Evolutionary conservation across 1,140 invertebrate genomes (phyloP).

Genomic region (Saxidomus purpurata): DNA sequence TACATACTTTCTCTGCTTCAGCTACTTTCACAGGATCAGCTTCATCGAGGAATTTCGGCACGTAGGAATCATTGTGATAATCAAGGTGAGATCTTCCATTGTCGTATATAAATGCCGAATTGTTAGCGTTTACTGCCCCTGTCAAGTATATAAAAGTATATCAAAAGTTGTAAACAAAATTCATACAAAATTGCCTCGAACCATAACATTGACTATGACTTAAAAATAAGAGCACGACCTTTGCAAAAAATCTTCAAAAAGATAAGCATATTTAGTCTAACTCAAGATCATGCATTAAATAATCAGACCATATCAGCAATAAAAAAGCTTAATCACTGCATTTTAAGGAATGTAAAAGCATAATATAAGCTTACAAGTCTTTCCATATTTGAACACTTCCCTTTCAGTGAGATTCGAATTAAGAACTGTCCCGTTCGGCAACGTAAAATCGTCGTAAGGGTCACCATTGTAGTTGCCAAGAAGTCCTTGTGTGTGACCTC

Average conservation of each 20-base stretch:
- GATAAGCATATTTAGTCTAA: no score
- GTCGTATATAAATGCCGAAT: neutral
- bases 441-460: slow-evolving; percentile 33
- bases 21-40: neutral
- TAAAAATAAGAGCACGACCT: no score
- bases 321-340: neutral
- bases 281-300: no score
- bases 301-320: no score
- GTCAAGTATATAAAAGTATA: no score
- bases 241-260: no score
- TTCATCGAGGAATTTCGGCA: neutral
- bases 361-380: neutral
- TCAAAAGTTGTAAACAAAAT: no score
- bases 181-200: no score
- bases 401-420: slow-evolving; percentile 38
- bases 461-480: slow-evolving; percentile 54
- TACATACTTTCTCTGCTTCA: neutral
- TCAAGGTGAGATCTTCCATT: neutral
- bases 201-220: no score
- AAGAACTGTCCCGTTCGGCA: slow-evolving; percentile 45
- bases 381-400: slow-evolving; percentile 29
- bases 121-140: neutral
- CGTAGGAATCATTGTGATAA: neutral
- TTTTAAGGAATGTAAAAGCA: no score
- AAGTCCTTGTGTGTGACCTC: slow-evolving; percentile 19